Evolutionary conservation across 2,888 invertebrate genomes (phyloP), one percentile per base, ranked within the genome.

Genomic region (Panorpa germanica): DNA sequence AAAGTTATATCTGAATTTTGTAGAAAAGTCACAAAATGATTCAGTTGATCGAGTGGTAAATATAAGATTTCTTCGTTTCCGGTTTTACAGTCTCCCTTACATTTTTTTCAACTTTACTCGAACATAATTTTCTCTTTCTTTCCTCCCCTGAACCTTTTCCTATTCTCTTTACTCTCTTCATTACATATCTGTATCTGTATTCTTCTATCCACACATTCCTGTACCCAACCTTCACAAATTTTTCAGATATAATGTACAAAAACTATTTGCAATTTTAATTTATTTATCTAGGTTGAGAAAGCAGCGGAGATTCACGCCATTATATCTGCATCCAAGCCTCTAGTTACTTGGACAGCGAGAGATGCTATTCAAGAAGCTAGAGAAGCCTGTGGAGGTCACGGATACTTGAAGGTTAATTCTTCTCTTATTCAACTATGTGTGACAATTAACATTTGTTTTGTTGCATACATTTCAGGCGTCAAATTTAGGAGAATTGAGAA

Each of bases 321-420:
- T 44, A 65, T 73, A 37, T 72, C 70, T 13, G 60, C 65, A 38
- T 63, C 65, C 37, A 75, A 75, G 47, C 71, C 74, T 1, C 47
- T 81, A 16, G 55, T 78, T 8, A 71, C 81, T 31, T 85, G 85
- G 85, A 57, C 70, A 0, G 74, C 74, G 31, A 54, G 75, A 35
- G 68, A 71, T 39, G 76, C 75, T 1, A 67, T 78, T 29, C 81
- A 80, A 52, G 81, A 85, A 50, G 73, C 77, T 44, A 54, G 88
- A 29, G 83, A 85, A 52, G 82, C 82, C 1, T 85, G 85, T 52
- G 88, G 85, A 1, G 86, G 88, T 6, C 83, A 86, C 49, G 86
- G 85, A 1, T 82, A 72, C 49, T 59, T 80, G 26, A 70, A 70
- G 60, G 65, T 70, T 61, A 39, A 38, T 31, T 36, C n/a, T n/a